Percentiles rank a stretch among this genome's conserved stretches.
Evolutionary conservation across 2,888 invertebrate genomes (phyloP).

Genomic region (Spodoptera exigua): DNA sequence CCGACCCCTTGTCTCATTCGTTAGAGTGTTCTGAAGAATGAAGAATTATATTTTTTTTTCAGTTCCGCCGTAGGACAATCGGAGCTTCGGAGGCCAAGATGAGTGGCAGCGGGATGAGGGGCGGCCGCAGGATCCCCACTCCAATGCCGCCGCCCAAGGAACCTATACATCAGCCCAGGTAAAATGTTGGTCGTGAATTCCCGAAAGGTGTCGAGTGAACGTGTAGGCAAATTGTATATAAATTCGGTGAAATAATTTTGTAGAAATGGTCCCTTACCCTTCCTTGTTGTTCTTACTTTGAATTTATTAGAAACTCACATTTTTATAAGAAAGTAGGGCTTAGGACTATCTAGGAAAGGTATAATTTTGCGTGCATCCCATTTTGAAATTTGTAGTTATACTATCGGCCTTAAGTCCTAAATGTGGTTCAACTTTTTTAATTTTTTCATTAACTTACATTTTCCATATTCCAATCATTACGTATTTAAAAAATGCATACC

Average conservation of each 20-base stretch:
- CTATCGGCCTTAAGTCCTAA: too few species aligned
- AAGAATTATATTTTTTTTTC: conserved; percentile 60
- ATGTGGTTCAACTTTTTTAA: too few species aligned
- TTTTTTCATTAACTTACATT: too few species aligned
- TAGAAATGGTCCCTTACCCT: neutral
- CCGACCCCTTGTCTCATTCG: conserved; percentile 66
- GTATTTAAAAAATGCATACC: too few species aligned
- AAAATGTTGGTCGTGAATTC: conserved; percentile 31
- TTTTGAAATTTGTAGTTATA: too few species aligned
- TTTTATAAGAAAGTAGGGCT: too few species aligned
- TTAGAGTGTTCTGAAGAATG: conserved; percentile 66
- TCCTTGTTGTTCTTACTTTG: too few species aligned
- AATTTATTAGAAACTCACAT: too few species aligned
- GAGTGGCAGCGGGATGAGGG: conserved; percentile 75
- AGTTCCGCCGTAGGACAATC: conserved; percentile 70
- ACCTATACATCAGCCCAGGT: conserved; percentile 62
- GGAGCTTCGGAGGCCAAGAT: conserved; percentile 67
- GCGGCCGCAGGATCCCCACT: conserved; percentile 83
- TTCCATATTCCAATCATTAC: too few species aligned
- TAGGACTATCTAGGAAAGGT: too few species aligned
- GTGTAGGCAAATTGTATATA: conserved; percentile 5
- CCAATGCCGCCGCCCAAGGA: conserved; percentile 83
- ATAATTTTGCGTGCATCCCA: too few species aligned
- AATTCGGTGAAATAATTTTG: conserved; percentile 6
- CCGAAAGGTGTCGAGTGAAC: conserved; percentile 1